Base-by-base conservation (phyloP, 2,113 vertebrate species). In the Upupa epops region DNA sequence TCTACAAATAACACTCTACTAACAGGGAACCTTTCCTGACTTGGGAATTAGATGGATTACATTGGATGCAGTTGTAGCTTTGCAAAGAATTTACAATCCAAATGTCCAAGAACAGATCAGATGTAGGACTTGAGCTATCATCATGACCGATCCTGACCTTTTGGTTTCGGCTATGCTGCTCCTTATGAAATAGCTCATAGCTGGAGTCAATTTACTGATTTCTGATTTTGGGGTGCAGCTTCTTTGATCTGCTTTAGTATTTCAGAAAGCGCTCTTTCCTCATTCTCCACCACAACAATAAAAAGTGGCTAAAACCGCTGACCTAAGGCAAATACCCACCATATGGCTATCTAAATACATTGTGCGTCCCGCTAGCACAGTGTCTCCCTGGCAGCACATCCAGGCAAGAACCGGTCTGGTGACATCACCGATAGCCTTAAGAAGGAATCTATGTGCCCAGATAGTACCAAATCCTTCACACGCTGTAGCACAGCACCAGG, bases 131-230 rank as follows among this genome's bases (percentile, higher is more conserved):
- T 6, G 4, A 28, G 19, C 5, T 4, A 15, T 42, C 8, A 32
- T 13, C 20, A 60, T 0, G 0, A 48, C 17, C 8, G 15, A n/a
- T 31, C 7, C 17, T 36, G 32, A 76, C 25, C 17, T 49, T 55
- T 22, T 55, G 56, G 34, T 51, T 88, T n/a, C 51, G 60, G 9
- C 19, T 86, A 3, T 31, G 20, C 14, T 32, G 20, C 21, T 83
- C 13, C 13, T 65, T 16, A 48, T 20, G 5, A 58, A 79, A 61
- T 2, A 74, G 17, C 26, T 61, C 25, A n/a, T n/a, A 55, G 15
- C 5, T 54, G 61, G 56, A 42, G 6, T n/a, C 31, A 36, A 32
- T 31, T 55, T 82, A 31, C 4, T 51, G 34, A 51, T 75, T 60
- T 82, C 4, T 51, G 34, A 51, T 75, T 60, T 82, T 2, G 18